Base-by-base conservation (phyloP, 2,888 invertebrate genomes). In the Melinaea menophilus region DNA sequence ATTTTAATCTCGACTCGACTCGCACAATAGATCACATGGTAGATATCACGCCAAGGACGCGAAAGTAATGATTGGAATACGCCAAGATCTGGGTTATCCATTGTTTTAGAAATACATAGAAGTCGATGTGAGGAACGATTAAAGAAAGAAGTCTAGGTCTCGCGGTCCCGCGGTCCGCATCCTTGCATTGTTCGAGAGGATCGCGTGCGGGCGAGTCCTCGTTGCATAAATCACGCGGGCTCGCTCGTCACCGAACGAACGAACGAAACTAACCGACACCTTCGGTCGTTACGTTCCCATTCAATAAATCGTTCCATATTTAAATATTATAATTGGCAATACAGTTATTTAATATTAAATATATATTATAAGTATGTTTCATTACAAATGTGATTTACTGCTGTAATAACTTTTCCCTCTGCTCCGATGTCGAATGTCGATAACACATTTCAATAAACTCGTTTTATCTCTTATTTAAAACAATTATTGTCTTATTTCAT, bases 11-110 rank as follows among this genome's bases (percentile, higher is more conserved):
- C 80, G 85, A 85, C 86, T 85, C 82, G 87, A 81, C 77, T 81
- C 80, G 82, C 84, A 90, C 90, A 89, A 90, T 89, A 90, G 90
- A 90, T 89, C 89, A 90, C 89, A 87, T 88, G 87, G 88, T 87
- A 88, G 88, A 88, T 89, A 87, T 78, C 83, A 83, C 82, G 84
- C 86, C 87, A 88, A 90, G 90, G 89, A 86, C 85, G 87, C 84
- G 84, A 84, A 81, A 83, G 85, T 81, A 80, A 82, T 73, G 73
- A 73, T 66, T 68, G 77, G 75, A 79, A 76, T 79, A 73, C 75
- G 77, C 77, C 73, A 75, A 73, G 63, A 83, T 84, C 81, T 85
- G 80, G 87, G 85, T 86, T 85, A 84, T 83, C 86, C 85, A 88
- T 89, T 88, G 89, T 89, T 83, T 84, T 76, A 74, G 80, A 79